These are phyloP conservation scores for Phenganax marumi DNA, from an alignment of 92 coral and sea anemone species.

Conservation along the genomic window DNA sequence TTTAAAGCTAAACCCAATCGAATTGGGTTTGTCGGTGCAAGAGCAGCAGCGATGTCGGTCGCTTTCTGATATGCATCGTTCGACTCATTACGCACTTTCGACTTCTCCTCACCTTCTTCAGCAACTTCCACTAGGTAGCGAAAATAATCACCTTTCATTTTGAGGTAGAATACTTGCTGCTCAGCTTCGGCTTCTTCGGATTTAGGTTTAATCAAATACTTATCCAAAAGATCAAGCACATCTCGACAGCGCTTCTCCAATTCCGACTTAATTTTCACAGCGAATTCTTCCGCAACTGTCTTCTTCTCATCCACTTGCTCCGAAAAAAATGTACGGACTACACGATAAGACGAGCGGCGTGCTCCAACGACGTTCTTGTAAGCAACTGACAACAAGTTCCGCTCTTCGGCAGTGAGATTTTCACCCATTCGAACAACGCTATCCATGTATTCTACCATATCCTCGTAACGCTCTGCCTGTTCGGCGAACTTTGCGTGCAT, in stretches of 20 bases:
- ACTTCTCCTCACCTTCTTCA: conserved; percentile 5
- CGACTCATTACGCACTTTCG: background rate
- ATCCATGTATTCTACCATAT: conserved; percentile 84
- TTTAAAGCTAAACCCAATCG: conserved; percentile 85
- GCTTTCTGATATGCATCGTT: conserved; percentile 21
- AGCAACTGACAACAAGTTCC: conserved; percentile 95
- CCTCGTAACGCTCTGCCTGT: conserved; percentile 94
- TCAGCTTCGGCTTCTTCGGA: background rate
- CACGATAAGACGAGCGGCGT: conserved; percentile 95
- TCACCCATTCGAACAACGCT: conserved; percentile 62
- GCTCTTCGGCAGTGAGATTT: conserved; percentile 74
- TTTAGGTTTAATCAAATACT: conserved; percentile 38
- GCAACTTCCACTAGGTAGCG: conserved; percentile 86
- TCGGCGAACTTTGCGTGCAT: conserved; percentile 81
- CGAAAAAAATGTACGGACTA: conserved; percentile 62
- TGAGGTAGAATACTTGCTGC: conserved; percentile 73
- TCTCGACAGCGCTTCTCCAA: conserved; percentile 72
- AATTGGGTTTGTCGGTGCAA: conserved; percentile 66
- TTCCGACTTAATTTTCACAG: conserved; percentile 66
- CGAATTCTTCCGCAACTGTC: conserved; percentile 35
- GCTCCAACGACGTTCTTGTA: conserved; percentile 99
- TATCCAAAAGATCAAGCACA: conserved; percentile 68
- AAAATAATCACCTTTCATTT: conserved; percentile 96
- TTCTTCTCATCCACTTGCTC: conserved; percentile 42
- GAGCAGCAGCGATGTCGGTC: conserved; percentile 25